Percentiles rank a stretch among this genome's conserved stretches.
phyloP scores from a whole-genome alignment of 2,888 invertebrate species.

The Rotaria socialis region DNA sequence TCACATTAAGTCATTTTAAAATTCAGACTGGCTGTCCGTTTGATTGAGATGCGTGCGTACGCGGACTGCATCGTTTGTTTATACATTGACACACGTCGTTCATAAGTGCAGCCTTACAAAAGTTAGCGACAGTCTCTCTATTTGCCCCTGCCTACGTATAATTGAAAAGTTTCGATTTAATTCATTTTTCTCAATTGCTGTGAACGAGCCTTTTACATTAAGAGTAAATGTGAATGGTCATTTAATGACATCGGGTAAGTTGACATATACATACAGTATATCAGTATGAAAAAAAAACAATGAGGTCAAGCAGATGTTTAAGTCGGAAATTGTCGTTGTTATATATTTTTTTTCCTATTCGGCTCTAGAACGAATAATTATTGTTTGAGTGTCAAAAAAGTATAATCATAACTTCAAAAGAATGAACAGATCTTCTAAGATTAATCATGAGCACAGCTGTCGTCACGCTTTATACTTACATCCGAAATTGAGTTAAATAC shows the following conservation, averaged over 20 bases:
- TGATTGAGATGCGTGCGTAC: no score
- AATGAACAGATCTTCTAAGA: background rate
- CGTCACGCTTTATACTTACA: background rate
- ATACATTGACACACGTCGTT: background rate
- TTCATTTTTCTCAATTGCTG: conserved; percentile 7
- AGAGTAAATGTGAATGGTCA: background rate
- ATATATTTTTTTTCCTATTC: background rate
- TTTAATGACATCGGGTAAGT: background rate
- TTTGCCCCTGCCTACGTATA: background rate
- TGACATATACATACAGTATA: background rate
- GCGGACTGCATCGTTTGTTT: background rate
- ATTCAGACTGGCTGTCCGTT: no score
- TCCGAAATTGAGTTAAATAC: background rate
- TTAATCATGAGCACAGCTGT: conserved; percentile 4
- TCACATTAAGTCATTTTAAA: background rate
- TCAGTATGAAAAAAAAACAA: background rate
- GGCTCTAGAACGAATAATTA: background rate
- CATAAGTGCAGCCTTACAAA: background rate
- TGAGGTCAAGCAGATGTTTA: conserved; percentile 22
- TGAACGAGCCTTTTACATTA: background rate
- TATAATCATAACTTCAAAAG: conserved; percentile 17
- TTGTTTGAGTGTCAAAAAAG: background rate
- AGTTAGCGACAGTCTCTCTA: background rate
- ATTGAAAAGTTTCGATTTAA: conserved; percentile 29
- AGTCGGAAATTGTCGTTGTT: conserved; percentile 6